Evolutionary conservation across 2,113 vertebrate species (phyloP), one percentile per base, ranked within the genome.

Genomic region (Corvus hawaiiensis): DNA sequence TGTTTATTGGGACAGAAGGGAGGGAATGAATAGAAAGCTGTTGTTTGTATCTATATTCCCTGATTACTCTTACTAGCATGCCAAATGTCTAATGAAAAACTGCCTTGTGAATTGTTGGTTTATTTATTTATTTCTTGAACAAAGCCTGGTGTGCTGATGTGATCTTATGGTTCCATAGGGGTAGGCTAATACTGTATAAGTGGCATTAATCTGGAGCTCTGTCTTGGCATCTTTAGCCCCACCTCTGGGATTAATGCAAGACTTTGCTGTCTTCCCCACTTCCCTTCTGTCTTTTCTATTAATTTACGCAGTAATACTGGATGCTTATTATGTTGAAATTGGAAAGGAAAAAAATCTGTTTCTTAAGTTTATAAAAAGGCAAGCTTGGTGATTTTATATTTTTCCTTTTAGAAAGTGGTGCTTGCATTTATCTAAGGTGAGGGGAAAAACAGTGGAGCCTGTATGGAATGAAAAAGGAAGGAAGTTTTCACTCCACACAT

Each of bases 61-160:
- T 83, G 28, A 75, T 94, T 87, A 41, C 49, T 54, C 33, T 80
- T 51, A 44, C 21, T 71, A 43, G 59, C 72, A 21, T 95, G 83
- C 93, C 78, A 95, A 62, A 83, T 84, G 85, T 11, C 84, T 89
- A 44, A 92, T 91, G 93, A 96, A 94, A 73, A 92, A 92, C 58
- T 80, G 94, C 84, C 39, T 97, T 96, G 95, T 93, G 59, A 26
- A 44, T 90, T 63, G 56, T 44, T 79, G 21, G 3, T 9, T 94
- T 89, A 23, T 84, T 86, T 93, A 68, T 90, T 94, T 93, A 75
- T 72, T 84, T 85, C 33, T 23, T 77, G 84, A 69, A 84, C 39
- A 76, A 91, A 91, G 49, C 52, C 33, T 87, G 17, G 17, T 74
- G 48, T 92, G 37, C 77, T 13, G 4, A 24, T 85, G 51, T 80